Percentiles rank a stretch among this genome's conserved stretches.
Conservation (phyloP, 1,140 invertebrate genomes). For the Schlechtendalia chinensis region DNA sequence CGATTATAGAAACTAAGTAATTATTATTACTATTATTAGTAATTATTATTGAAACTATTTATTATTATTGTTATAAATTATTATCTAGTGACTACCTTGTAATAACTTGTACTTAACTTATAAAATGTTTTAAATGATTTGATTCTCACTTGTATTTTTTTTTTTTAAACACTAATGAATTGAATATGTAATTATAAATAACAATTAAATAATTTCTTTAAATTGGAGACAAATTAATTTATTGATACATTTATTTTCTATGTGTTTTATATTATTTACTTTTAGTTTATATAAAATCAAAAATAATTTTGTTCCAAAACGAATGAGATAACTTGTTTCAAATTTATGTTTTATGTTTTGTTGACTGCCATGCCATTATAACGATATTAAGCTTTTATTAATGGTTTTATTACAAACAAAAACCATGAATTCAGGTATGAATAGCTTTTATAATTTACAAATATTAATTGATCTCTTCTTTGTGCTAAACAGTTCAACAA, state of each 20-base stretch:
- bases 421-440: too few relatives aligned
- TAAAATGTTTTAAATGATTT: background rate
- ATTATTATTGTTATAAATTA: conserved; percentile 6
- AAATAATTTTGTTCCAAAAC: background rate
- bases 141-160: too few relatives aligned
- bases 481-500: background rate
- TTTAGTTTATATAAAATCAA: background rate
- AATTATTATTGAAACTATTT: background rate
- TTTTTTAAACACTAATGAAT: background rate
- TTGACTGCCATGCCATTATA: background rate
- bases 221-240: background rate
- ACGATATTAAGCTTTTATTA: background rate
- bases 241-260: background rate
- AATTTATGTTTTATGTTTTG: background rate
- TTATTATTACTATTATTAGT: too few relatives aligned
- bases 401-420: too few relatives aligned
- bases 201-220: background rate
- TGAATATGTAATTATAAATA: background rate
- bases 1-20: background rate
- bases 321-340: too few relatives aligned
- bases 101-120: conserved; percentile 18
- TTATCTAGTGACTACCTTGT: background rate
- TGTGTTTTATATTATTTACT: background rate
- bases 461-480: background rate
- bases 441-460: background rate